phyloP scores from a whole-genome alignment of 2,797 vertebrate species.

The Sebastes variabilis region DNA sequence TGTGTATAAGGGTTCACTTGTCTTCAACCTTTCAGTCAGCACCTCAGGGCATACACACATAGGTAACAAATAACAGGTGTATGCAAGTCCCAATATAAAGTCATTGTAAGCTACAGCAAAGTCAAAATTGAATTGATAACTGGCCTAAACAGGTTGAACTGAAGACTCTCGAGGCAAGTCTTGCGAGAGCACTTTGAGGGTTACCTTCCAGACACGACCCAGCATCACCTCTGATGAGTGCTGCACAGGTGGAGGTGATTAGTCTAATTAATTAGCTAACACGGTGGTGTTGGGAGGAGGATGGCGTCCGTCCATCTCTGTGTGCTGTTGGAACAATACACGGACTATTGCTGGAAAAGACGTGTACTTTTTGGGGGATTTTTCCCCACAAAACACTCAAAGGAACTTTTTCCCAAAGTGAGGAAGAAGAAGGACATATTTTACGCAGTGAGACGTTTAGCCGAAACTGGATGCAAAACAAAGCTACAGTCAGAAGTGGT shows the following conservation, averaged over 20 bases:
- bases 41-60: background rate
- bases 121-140: background rate
- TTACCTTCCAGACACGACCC: no score
- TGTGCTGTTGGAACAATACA: background rate
- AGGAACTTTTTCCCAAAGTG: background rate
- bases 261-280: background rate
- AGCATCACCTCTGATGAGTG: background rate
- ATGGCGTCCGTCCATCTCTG: background rate
- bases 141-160: background rate
- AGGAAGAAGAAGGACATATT: background rate
- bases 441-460: background rate
- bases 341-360: no score
- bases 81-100: background rate
- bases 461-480: background rate
- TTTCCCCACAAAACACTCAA: background rate
- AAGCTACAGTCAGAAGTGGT: no score
- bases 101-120: background rate
- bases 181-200: no score
- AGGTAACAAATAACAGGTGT: background rate
- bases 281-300: no score
- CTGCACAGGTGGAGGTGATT: background rate
- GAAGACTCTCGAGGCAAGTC: no score
- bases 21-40: background rate
- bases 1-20: fast-evolving
- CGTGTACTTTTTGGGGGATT: background rate